Base-by-base conservation (phyloP, 1,140 invertebrate genomes). In the Aphaenogaster floridana region DNA sequence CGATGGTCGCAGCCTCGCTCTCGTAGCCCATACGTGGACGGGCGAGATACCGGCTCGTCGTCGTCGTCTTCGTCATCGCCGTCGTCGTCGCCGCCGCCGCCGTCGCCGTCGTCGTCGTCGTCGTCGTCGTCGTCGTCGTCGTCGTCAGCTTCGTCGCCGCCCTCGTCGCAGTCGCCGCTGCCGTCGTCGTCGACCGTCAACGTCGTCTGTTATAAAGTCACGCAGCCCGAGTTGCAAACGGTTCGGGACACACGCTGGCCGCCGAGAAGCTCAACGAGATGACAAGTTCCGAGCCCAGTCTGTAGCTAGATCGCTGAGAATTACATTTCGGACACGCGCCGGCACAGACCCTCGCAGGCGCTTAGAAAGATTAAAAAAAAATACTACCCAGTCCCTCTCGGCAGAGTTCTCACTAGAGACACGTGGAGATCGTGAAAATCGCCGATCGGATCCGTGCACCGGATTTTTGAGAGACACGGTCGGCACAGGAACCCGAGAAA, bases 191-290 rank as follows among this genome's bases (percentile, higher is more conserved):
- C 77, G 48, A 28, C 5, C 63, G 77, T 81, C 72, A 39, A 77
- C 84, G 79, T 83, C 78, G 79, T 91, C 69, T 84, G 85, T 88
- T 86, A 79, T 90, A 87, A 79, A 84, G 45, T 81, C 63, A 64
- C 66, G 68, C 52, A 87, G 86, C 79, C 61, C 69, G 76, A 85
- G 83, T 92, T 81, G 80, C 89, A 92, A 81, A 85, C 89, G 91
- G 79, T 90, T 85, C 78, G 86, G 76, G 80, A 88, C 69, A 34
- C 42, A 50, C 34, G 68, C 59, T 21, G 42, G 52, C 34, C 64
- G 59, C 45, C 64, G 87, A 86, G 83, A 84, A 78, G 80, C 61
- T 86, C 84, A 69, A 92, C 61, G 66, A 85, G 76, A 84, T 78
- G 84, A 89, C 11, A 86, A 80, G 45, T 86, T 79, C 68, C 76